Percentiles rank a stretch among this genome's conserved stretches.
phyloP scores from a whole-genome alignment of 2,888 invertebrate species.

The Rhabditoides inermis region DNA sequence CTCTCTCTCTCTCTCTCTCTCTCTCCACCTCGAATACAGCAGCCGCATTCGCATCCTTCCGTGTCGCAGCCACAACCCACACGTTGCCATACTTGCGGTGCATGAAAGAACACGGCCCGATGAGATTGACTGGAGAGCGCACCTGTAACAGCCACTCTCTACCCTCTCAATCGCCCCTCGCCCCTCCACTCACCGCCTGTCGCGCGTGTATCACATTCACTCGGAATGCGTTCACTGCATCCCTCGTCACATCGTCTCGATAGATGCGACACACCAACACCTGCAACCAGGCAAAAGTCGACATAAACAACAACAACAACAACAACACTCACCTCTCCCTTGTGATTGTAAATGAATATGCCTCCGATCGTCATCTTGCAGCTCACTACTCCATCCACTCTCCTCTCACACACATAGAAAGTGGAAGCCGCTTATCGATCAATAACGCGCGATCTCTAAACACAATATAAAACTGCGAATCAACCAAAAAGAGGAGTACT shows the following conservation, averaged over 20 bases:
- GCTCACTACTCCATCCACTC: no score
- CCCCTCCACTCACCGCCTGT: slow-evolving; percentile 64
- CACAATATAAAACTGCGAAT: no score
- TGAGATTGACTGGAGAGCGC: slow-evolving; percentile 94
- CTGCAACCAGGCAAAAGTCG: background rate
- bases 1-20: no score
- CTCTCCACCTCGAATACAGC: no score
- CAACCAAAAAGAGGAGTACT: no score
- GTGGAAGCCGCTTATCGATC: no score
- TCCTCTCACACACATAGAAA: no score
- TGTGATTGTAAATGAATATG: slow-evolving; percentile 98
- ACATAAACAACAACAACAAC: background rate
- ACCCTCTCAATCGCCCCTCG: background rate
- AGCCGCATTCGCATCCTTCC: slow-evolving; percentile 98
- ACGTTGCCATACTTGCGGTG: slow-evolving; percentile 97
- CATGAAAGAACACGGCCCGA: slow-evolving; percentile 95
- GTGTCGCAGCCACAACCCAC: slow-evolving; percentile 96
- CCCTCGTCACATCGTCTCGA: slow-evolving; percentile 86
- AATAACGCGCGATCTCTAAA: no score
- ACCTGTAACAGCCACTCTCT: slow-evolving; percentile 58
- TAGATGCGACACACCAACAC: slow-evolving; percentile 96
- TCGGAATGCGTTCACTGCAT: slow-evolving; percentile 96
- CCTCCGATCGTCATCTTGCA: slow-evolving; percentile 89
- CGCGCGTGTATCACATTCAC: slow-evolving; percentile 98
- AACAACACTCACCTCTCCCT: slow-evolving; percentile 70